Evolutionary conservation across 1,140 invertebrate species (phyloP).

Genomic region (Drosophila bipectinata): DNA sequence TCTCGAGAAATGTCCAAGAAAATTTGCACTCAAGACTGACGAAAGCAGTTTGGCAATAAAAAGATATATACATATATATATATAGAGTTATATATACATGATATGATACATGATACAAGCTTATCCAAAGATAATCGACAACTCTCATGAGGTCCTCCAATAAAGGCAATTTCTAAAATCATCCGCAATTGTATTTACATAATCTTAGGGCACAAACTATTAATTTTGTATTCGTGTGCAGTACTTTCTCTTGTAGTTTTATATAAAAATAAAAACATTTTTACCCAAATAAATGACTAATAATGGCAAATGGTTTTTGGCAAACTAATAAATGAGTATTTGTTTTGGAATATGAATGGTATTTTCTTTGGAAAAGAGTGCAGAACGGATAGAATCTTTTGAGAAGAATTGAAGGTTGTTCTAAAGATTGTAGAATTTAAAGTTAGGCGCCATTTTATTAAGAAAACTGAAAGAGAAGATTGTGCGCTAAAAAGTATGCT

Average conservation of each 20-base stretch:
- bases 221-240: conserved; percentile 53
- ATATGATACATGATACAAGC: conserved; percentile 41
- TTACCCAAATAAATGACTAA: conserved; percentile 57
- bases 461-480: not conserved
- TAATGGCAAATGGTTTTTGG: conserved; percentile 41
- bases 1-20: conserved; percentile 38
- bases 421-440: not conserved
- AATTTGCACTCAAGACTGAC: conserved; percentile 64
- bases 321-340: conserved; percentile 42
- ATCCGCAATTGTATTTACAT: conserved; percentile 51
- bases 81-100: conserved; percentile 19
- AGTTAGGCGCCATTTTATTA: not conserved
- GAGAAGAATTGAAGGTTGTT: not conserved
- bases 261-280: conserved; percentile 36
- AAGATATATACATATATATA: conserved; percentile 10
- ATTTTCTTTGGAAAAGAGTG: not conserved
- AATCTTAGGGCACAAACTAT: conserved; percentile 51
- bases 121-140: conserved; percentile 67
- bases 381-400: not conserved
- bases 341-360: conserved; percentile 27
- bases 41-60: conserved; percentile 41
- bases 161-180: conserved; percentile 43
- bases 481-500: not conserved
- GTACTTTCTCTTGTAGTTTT: conserved; percentile 52
- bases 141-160: conserved; percentile 40